These are phyloP conservation scores for Dryococelus australis DNA, from an alignment of 2,888 invertebrate species.

Conservation along the genomic window DNA sequence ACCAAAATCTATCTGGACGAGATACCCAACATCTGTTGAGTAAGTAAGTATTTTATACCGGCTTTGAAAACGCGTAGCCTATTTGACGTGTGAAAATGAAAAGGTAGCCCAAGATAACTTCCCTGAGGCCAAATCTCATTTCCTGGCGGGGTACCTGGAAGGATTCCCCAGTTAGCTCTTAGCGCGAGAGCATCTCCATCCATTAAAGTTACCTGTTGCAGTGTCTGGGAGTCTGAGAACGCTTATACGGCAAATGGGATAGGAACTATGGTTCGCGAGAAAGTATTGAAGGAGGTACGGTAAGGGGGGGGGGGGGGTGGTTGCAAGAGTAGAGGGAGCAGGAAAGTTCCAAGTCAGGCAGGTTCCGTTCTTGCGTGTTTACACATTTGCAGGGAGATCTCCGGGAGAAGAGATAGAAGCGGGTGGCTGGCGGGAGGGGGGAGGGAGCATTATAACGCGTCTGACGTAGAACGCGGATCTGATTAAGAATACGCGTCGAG, in stretches of 20 bases:
- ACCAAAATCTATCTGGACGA: no score
- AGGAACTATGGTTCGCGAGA: neutral
- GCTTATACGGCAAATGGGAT: neutral
- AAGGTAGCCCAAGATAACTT: neutral
- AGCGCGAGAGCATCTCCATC: neutral
- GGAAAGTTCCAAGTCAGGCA: neutral
- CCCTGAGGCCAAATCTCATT: neutral
- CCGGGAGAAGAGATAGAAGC: neutral
- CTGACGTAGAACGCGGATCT: neutral
- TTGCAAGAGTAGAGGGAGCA: no score
- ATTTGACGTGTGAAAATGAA: no score
- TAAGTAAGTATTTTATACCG: no score
- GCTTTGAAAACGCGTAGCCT: no score
- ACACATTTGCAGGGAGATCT: neutral
- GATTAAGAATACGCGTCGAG: neutral
- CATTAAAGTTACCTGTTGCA: conserved; percentile 1
- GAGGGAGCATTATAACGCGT: no score
- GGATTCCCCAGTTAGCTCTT: neutral
- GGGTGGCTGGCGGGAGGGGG: neutral
- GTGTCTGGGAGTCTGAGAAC: neutral
- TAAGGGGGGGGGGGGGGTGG: no score
- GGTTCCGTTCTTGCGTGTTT: neutral
- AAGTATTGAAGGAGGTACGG: no score
- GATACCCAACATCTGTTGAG: no score
- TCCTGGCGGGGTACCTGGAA: neutral